These are phyloP conservation scores for Oryzias javanicus DNA, from an alignment of 2,113 vertebrate genomes.

Conservation along the genomic window DNA sequence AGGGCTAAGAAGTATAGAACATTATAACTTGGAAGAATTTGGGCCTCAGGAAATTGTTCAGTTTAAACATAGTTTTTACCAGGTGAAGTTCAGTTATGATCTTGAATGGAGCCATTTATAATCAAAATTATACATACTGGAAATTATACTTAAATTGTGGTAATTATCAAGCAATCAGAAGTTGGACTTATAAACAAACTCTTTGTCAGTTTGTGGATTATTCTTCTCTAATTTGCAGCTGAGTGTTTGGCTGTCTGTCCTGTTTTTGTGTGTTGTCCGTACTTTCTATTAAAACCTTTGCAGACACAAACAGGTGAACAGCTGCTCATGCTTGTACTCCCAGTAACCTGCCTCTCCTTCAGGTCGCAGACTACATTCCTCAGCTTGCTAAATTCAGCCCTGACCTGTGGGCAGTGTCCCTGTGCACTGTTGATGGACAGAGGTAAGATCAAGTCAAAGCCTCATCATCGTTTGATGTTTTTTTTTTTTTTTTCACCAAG, in stretches of 20 bases:
- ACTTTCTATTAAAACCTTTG: conserved; percentile 8
- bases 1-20: too few relatives aligned
- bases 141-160: too few relatives aligned
- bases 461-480: background rate
- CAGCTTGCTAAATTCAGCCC: conserved; percentile 97
- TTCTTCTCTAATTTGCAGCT: conserved; percentile 4
- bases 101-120: too few relatives aligned
- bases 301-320: conserved; percentile 17
- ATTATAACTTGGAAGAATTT: too few relatives aligned
- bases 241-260: conserved; percentile 3
- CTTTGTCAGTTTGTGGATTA: background rate
- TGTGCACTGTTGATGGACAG: conserved; percentile 97
- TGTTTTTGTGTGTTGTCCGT: conserved; percentile 3
- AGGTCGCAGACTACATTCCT: conserved; percentile 99
- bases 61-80: too few relatives aligned
- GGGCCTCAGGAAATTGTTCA: too few relatives aligned
- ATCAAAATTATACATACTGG: too few relatives aligned
- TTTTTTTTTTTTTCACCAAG: too few relatives aligned
- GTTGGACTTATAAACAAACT: too few relatives aligned
- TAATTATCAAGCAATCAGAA: too few relatives aligned
- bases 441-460: conserved; percentile 78
- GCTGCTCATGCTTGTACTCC: background rate
- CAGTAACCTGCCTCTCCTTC: conserved; percentile 31
- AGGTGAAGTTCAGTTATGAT: too few relatives aligned
- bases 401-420: conserved; percentile 93